phyloP scores from a whole-genome alignment of 2,797 vertebrate genomes.

The Oryzias sinensis region DNA sequence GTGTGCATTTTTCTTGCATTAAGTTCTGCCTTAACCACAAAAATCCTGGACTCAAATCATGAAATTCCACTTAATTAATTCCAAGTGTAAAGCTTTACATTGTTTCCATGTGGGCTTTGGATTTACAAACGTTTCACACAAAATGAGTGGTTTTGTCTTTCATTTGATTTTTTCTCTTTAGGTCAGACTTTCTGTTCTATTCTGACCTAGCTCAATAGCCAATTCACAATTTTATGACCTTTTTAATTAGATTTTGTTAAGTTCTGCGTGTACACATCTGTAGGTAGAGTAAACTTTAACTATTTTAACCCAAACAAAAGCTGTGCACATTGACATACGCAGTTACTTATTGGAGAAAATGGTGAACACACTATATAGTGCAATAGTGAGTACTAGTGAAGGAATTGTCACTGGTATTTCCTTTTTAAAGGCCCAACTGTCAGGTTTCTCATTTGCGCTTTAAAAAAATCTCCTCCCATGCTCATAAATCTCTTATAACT shows the following conservation, averaged over 20 bases:
- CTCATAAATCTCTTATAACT: not conserved
- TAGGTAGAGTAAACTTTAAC: too few species aligned
- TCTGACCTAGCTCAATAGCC: too few species aligned
- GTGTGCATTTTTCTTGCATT: not conserved
- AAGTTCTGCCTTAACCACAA: constrained; percentile 15
- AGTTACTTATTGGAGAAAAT: not conserved
- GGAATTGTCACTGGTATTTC: constrained; percentile 1
- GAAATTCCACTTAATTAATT: constrained; percentile 19
- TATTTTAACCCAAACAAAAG: too few species aligned
- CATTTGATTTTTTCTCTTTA: too few species aligned
- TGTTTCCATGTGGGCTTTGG: not conserved
- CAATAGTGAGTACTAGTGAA: too few species aligned
- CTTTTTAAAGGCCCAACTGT: not conserved
- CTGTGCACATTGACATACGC: too few species aligned
- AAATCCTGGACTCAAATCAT: constrained; percentile 14
- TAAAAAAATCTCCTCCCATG: constrained; percentile 11
- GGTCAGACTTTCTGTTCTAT: too few species aligned
- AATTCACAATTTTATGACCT: too few species aligned
- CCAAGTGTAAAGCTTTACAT: constrained; percentile 6
- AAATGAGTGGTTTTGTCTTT: not conserved
- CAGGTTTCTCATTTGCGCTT: not conserved
- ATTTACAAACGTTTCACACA: not conserved
- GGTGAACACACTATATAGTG: too few species aligned
- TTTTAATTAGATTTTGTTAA: too few species aligned
- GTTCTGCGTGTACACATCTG: too few species aligned